phyloP scores from a whole-genome alignment of 2,797 vertebrate species.

The Sylvia borin region DNA sequence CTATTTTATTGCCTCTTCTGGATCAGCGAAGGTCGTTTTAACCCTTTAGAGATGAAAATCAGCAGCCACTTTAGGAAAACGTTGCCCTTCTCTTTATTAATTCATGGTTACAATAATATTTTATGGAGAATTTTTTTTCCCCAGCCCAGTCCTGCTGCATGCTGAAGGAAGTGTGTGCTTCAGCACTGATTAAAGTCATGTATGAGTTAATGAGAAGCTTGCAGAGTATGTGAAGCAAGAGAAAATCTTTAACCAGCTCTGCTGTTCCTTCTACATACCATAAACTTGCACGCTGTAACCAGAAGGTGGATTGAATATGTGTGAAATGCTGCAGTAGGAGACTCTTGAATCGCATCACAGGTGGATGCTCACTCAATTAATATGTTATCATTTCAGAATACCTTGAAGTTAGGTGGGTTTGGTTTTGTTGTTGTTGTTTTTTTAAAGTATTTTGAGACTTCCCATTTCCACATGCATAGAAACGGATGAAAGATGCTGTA shows the following conservation, averaged over 20 bases:
- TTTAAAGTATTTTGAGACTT: neutral
- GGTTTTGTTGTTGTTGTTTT: neutral
- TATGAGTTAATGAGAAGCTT: conserved; percentile 67
- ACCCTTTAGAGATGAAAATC: conserved; percentile 12
- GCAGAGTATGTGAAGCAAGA: conserved; percentile 57
- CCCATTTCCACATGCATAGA: neutral
- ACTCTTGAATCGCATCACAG: conserved; percentile 45
- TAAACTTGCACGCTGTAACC: conserved; percentile 58
- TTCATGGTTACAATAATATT: neutral
- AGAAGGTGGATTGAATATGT: conserved; percentile 59
- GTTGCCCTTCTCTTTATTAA: conserved; percentile 17
- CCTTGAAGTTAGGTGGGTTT: neutral
- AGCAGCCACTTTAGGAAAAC: conserved; percentile 2
- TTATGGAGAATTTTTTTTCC: neutral
- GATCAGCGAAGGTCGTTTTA: conserved; percentile 47
- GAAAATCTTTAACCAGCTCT: conserved; percentile 69
- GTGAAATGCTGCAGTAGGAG: conserved; percentile 60
- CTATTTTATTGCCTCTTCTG: conserved; percentile 42
- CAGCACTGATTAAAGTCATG: conserved; percentile 67
- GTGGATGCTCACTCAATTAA: conserved; percentile 55
- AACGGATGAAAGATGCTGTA: neutral
- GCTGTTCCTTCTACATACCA: conserved; percentile 50
- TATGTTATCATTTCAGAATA: neutral
- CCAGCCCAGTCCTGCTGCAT: neutral
- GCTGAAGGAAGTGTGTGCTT: conserved; percentile 40